Evolutionary conservation across 2,888 invertebrate genomes (phyloP), one percentile per base, ranked within the genome.

Genomic region (Leptinotarsa haldemani): DNA sequence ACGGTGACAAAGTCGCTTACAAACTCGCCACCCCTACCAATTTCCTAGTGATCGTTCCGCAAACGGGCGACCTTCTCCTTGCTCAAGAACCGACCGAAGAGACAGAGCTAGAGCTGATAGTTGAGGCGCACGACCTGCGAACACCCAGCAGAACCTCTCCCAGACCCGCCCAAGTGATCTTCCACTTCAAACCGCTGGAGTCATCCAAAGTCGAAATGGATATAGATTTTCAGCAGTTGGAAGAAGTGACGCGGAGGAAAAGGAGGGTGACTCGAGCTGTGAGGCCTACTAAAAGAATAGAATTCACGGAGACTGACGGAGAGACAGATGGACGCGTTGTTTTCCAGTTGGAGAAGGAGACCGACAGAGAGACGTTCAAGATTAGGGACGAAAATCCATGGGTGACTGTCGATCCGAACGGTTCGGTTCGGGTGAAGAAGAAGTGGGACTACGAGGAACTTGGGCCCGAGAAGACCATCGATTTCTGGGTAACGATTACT

Each of bases 371-470:
- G 87, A 95, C 95, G 13, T 97, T 97, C 87, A 96, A 97, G 88
- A 96, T 97, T 84, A 91, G 97, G 82, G 97, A 97, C 84, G 96
- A 96, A 86, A 97, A 97, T 89, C 94, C 94, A 80, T 97, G 97
- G 97, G 96, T 97, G 72, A 95, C 94, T 64, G 96, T 97, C 70
- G 96, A 95, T 87, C 92, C 94, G 64, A 96, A 95, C 88, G 97
- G 97, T 82, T 94, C 95, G 72, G 96, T 97, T 84, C 93, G 94
- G 84, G 97, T 97, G 79, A 96, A 96, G 89, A 95, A 96, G 92
- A 96, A 96, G 92, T 97, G 97, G 97, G 97, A 97, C 91, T 97
- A 96, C 88, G 97, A 97, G 86, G 97, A 97, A 85, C 88, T 97
- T 65, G 97, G 97, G 40, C 95, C 96, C 2, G 97, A 97, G 89